A percentile compares a stretch with the other conserved stretches of the same genome.
Conservation (phyloP, 2,797 vertebrate genomes). For the Alca torda region DNA sequence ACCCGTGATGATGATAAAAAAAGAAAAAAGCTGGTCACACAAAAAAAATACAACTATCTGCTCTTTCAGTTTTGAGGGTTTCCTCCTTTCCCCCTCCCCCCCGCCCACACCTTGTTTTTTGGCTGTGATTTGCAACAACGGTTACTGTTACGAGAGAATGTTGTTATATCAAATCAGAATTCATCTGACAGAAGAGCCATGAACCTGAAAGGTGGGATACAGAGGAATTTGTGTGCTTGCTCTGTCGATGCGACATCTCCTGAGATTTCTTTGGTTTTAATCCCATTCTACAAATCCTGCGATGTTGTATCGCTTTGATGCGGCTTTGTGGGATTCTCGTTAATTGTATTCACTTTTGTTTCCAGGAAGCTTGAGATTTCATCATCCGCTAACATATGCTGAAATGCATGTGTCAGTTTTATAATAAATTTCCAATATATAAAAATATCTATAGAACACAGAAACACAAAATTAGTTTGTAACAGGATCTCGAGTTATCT, state of each 20-base stretch:
- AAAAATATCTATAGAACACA: conserved; percentile 23
- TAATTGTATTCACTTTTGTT: conserved; percentile 16
- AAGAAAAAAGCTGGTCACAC: background rate
- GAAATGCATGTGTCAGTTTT: conserved; percentile 34
- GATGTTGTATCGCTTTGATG: background rate
- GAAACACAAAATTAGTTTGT: conserved; percentile 13
- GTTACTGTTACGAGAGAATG: background rate
- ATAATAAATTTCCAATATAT: conserved; percentile 35
- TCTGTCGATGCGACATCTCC: background rate
- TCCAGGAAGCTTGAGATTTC: conserved; percentile 48
- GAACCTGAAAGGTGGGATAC: background rate
- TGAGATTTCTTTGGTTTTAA: conserved; percentile 9
- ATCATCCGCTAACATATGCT: conserved; percentile 34
- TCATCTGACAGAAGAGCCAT: background rate
- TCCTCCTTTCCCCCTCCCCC: fast-evolving
- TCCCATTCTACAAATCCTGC: conserved; percentile 15
- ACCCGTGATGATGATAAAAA: background rate
- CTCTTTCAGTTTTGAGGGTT: background rate
- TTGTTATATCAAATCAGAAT: background rate
- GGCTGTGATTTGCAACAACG: background rate
- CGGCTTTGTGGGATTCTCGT: conserved; percentile 20
- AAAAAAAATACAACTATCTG: background rate
- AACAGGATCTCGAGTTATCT: conserved; percentile 35
- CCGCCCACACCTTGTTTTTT: fast-evolving
- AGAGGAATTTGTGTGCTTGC: background rate